phyloP scores from a whole-genome alignment of 2,797 vertebrate genomes.

The Euthynnus affinis region DNA sequence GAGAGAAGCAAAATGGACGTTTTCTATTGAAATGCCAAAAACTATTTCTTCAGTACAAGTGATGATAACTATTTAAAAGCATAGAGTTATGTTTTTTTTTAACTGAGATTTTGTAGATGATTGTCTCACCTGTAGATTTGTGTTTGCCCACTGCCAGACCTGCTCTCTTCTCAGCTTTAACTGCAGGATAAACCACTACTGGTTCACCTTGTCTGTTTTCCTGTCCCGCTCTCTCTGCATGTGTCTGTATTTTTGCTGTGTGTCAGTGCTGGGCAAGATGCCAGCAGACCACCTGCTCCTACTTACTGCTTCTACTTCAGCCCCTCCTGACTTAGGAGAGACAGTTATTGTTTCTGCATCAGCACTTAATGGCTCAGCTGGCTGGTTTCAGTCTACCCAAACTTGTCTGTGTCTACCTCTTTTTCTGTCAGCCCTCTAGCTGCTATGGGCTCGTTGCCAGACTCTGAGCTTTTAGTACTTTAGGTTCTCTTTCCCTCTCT shows the following conservation, averaged over 20 bases:
- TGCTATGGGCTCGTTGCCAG: conserved; percentile 66
- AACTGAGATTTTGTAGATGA: background rate
- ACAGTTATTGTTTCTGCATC: conserved; percentile 84
- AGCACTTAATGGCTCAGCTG: conserved; percentile 82
- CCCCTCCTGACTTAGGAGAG: conserved; percentile 77
- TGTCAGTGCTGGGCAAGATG: conserved; percentile 72
- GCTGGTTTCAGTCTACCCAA: conserved; percentile 76
- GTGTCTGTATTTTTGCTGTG: conserved; percentile 70
- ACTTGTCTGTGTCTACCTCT: conserved; percentile 74
- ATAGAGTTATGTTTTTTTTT: too few species aligned
- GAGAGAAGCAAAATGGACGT: background rate
- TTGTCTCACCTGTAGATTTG: conserved; percentile 13
- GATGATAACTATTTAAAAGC: too few species aligned
- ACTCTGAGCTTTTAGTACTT: conserved; percentile 56
- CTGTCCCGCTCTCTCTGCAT: conserved; percentile 65
- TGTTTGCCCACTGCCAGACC: conserved; percentile 36
- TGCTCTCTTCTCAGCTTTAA: conserved; percentile 44
- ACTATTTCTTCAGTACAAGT: background rate
- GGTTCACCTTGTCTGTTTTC: conserved; percentile 70
- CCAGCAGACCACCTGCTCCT: conserved; percentile 79
- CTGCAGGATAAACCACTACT: conserved; percentile 59
- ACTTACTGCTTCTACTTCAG: conserved; percentile 79
- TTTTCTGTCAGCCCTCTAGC: conserved; percentile 71
- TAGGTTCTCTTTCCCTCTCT: conserved; percentile 43
- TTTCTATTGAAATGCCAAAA: background rate